These are phyloP conservation scores for Rafetus swinhoei DNA, from an alignment of 2,113 vertebrate genomes.

Conservation along the genomic window DNA sequence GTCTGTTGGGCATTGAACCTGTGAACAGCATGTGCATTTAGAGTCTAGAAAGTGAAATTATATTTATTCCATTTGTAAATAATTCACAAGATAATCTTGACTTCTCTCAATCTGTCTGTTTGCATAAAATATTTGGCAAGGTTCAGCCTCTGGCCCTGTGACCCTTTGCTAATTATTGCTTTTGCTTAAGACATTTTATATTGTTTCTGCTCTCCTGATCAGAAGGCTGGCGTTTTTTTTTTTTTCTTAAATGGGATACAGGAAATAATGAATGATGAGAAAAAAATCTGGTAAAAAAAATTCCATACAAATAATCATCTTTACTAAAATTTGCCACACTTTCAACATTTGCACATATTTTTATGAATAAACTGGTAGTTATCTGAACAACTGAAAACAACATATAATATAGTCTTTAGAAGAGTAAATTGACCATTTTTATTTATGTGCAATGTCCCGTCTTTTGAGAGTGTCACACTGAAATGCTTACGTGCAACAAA, in stretches of 20 bases:
- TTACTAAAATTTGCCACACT: neutral
- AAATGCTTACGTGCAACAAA: neutral
- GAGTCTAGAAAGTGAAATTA: neutral
- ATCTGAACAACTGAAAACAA: neutral
- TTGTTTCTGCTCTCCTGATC: neutral
- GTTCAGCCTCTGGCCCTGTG: neutral
- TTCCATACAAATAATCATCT: accelerated
- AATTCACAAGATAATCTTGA: neutral
- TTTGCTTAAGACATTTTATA: neutral
- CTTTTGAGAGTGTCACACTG: neutral
- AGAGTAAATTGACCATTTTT: neutral
- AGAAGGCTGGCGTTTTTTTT: accelerated
- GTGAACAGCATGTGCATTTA: neutral
- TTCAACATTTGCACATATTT: neutral
- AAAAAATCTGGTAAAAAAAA: accelerated
- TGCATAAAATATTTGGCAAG: neutral
- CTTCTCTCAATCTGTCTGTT: neutral
- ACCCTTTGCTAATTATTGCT: neutral
- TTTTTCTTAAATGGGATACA: too few species aligned
- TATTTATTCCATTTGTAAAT: neutral
- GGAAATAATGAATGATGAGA: neutral
- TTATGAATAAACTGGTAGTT: neutral
- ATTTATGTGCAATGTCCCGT: neutral
- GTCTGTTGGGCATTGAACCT: neutral
- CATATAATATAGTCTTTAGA: neutral